These are phyloP conservation scores for Tetramorium simillimum DNA, from an alignment of 1,140 invertebrate species.

Conservation along the genomic window DNA sequence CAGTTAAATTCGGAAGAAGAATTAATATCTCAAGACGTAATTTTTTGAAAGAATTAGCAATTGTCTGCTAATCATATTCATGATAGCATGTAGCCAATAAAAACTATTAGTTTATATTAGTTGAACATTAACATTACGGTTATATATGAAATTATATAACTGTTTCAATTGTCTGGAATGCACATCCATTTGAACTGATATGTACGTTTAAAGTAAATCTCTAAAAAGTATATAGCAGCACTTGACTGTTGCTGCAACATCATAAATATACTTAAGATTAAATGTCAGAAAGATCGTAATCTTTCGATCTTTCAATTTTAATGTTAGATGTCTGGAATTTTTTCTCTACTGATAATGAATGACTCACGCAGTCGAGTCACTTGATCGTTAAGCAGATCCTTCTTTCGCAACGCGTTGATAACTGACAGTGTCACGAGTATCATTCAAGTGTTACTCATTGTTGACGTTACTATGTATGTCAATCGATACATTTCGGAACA, in stretches of 20 bases:
- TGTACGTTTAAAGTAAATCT: neutral
- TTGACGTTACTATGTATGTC: constrained; percentile 30
- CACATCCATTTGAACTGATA: neutral
- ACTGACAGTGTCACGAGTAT: constrained; percentile 58
- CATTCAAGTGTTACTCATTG: constrained; percentile 55
- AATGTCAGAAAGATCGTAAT: constrained; percentile 11
- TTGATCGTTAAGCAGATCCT: constrained; percentile 63
- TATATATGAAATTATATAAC: neutral
- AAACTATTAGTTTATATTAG: neutral
- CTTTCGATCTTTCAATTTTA: constrained; percentile 3
- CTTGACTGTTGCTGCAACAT: neutral
- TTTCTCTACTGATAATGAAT: constrained; percentile 22
- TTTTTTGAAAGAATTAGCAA: neutral
- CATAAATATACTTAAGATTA: constrained; percentile 2
- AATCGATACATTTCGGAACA: constrained; percentile 25
- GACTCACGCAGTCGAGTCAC: constrained; percentile 47
- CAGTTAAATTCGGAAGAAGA: neutral
- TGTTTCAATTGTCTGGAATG: neutral
- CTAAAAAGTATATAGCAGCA: neutral
- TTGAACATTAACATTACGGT: neutral
- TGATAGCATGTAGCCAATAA: neutral
- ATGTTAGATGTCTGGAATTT: neutral
- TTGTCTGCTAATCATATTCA: neutral
- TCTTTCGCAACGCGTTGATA: constrained; percentile 2
- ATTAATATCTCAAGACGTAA: neutral